Evolutionary conservation across 2,888 invertebrate species (phyloP), one percentile per base, ranked within the genome.

Genomic region (Ephialtes manifestator): DNA sequence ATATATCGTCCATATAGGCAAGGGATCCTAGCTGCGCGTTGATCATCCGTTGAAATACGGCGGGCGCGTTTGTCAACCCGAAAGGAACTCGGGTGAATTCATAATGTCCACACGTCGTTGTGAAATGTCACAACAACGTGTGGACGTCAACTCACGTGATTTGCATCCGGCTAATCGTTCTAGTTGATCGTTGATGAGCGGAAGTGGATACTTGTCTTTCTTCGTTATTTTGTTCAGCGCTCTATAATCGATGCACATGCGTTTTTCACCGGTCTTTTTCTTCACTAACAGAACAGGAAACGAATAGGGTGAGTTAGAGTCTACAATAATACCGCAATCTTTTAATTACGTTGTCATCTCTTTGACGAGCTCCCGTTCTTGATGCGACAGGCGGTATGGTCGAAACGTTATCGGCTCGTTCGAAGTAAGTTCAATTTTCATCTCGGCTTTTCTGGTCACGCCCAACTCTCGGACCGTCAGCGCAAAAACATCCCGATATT

Each of bases 81-180:
- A 83, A 92, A 94, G 0, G 85, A 95, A 20, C 93, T 95, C 11
- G 95, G 94, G 1, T 90, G 94, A 43, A 94, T 94, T 74, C 72
- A 70, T 67, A 51, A 7, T 68, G 67, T 28, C 77, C 35, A 88
- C 91, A 70, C 13, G 87, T 89, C 0, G 89, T 90, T 7, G 90
- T 84, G 85, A 93, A 93, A n/a, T n/a, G n/a, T n/a, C n/a, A n/a
- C n/a, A n/a, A n/a, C n/a, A n/a, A n/a, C n/a, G n/a, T n/a, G n/a
- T n/a, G 0, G 91, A 88, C 2, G 91, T 92, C 51, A 90, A 89
- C 81, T 90, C 86, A 3, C 87, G 81, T 5, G 89, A 90, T 5
- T 72, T 86, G 81, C 91, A 88, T 18, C 86, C 85, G 43, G 86
- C 84, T 53, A 91, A 81, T 15, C 72, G 39, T 58, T 92, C 91